Percentiles rank a stretch among this genome's conserved stretches.
Conservation (phyloP, 2,113 vertebrate genomes). For the Calonectris borealis region DNA sequence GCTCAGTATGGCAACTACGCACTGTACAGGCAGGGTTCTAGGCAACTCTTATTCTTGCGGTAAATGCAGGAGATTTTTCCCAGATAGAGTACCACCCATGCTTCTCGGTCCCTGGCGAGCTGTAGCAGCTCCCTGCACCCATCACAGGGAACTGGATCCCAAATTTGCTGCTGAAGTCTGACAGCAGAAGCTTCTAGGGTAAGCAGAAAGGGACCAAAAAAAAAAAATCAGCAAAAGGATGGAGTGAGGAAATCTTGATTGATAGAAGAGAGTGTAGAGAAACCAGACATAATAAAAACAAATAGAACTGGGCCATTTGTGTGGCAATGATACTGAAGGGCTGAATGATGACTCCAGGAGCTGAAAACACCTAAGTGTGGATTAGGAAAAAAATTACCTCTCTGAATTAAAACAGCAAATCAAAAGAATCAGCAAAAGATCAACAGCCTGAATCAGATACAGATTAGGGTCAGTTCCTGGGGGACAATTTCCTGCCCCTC, state of each 20-base stretch:
- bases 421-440: conserved; percentile 26
- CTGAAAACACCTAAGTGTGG: not conserved
- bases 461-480: conserved; percentile 8
- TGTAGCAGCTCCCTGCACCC: not conserved
- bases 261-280: not conserved
- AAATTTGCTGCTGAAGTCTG: not conserved
- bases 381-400: not conserved
- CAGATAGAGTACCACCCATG: not conserved
- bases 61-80: not conserved
- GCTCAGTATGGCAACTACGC: not conserved
- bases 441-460: conserved; percentile 22
- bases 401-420: conserved; percentile 37
- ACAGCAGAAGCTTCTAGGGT: not conserved
- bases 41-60: not conserved
- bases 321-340: not conserved
- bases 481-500: conserved; percentile 18
- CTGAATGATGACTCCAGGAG: not conserved
- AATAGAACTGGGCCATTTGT: not conserved
- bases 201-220: not conserved
- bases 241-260: not conserved
- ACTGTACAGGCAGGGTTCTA: not conserved
- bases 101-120: not conserved
- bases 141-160: not conserved
- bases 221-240: not conserved
- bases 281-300: not conserved